Evolutionary conservation across 2,113 vertebrate genomes (phyloP), one percentile per base, ranked within the genome.

Genomic region (western clawed frog (Xenopus tropicalis)): DNA sequence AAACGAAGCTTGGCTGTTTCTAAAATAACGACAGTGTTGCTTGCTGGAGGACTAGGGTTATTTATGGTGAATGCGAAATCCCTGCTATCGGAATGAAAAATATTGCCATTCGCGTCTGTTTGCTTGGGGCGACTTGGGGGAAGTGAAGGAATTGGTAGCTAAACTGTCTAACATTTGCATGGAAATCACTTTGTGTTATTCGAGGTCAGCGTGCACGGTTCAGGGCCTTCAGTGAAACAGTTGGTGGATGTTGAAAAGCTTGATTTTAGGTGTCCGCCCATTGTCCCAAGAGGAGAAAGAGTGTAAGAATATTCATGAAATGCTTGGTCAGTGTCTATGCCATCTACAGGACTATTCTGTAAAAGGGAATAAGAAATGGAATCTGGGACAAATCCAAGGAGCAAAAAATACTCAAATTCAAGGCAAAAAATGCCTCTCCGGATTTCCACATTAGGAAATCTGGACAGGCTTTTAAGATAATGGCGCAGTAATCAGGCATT

Each of bases 51-150:
- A 48, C 19, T 14, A 5, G 5, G 1, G 20, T 59, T 24, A 13
- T 22, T 59, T 23, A 23, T 23, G 57, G 10, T 24, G 2, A 59
- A 59, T 59, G 12, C 11, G 11, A 59, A 20, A 10, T 10, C 6
- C 8, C 11, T 43, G 10, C 29, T 21, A 25, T 19, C 10, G 61
- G 14, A 42, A 64, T 29, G 7, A 20, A 43, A 43, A 64, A 44
- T 21, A 44, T 12, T 20, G 29, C 37, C 23, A 17, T 20, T 64
- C 12, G 6, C 8, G 2, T 44, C 64, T 23, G 14, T 20, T 3
- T 66, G 64, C 44, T 66, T 66, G 19, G n/a, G 20, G 62, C n/a
- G 9, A 13, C 44, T 65, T 65, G 42, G 42, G 11, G 48, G 20
- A 66, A 65, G 23, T 66, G 4, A n/a, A 51, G 12, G 16, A 10